Evolutionary conservation across 2,113 vertebrate genomes (phyloP).

Genomic region (Paradoxurus hermaphroditus): DNA sequence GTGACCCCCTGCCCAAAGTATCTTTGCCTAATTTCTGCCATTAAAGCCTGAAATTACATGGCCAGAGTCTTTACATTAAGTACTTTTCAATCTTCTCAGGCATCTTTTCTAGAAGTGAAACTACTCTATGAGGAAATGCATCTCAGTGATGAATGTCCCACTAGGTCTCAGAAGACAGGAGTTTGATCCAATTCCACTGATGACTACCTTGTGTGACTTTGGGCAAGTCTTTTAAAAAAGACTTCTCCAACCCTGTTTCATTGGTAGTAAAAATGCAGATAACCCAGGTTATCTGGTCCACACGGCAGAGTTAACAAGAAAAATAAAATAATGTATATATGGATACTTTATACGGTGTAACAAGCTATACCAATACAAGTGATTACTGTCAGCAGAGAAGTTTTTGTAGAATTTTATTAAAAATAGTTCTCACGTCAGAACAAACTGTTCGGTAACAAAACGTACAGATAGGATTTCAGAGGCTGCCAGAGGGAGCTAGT

Average conservation of each 20-base stretch:
- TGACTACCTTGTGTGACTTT: background rate
- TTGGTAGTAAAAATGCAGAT: background rate
- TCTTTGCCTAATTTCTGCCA: background rate
- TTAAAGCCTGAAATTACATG: background rate
- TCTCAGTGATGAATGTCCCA: background rate
- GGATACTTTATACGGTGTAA: background rate
- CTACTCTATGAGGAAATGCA: background rate
- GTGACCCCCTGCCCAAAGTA: background rate
- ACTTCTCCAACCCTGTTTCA: background rate
- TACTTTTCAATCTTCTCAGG: background rate
- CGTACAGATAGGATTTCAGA: background rate
- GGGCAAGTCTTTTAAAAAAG: background rate
- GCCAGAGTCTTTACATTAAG: background rate
- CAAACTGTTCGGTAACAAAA: conserved; percentile 20
- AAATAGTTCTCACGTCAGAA: background rate
- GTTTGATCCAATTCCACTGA: background rate
- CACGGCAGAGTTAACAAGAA: background rate
- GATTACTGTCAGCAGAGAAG: background rate
- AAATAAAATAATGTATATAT: background rate
- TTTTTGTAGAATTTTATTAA: background rate
- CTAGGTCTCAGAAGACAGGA: background rate
- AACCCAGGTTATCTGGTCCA: background rate
- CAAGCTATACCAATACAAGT: background rate
- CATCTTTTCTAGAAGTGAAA: conserved; percentile 5
- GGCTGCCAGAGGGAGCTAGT: background rate